Evolutionary conservation across 2,113 vertebrate genomes (phyloP), one percentile per base, ranked within the genome.

Genomic region (Hemibagrus wyckioides): DNA sequence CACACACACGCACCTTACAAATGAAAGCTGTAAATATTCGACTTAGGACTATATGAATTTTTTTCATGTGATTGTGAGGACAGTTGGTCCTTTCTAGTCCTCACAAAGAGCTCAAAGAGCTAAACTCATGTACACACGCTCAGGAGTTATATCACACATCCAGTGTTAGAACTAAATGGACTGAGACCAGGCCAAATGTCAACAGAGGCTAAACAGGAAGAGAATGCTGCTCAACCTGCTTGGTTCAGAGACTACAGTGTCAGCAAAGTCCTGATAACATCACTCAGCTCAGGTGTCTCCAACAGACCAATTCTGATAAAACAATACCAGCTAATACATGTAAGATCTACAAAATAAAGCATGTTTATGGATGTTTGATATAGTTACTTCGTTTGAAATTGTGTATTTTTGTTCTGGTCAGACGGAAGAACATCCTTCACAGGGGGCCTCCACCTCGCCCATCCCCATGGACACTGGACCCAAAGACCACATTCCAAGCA

Each of bases 381-480:
- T 75, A 61, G 25, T 44, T 39, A 4, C 21, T 10, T 80, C 8
- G 5, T 36, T 19, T 48, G 21, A 67, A 48, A 23, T 75, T 30
- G 44, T 36, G n/a, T 61, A 50, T 48, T 52, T 81, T 13, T 52
- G 85, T 85, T 30, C 0, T 11, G 23, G 28, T 73, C 52, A 50
- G 11, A 79, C 28, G 10, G 39, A 80, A 63, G 61, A 57, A 41
- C 36, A 36, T 56, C 65, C 80, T 85, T 67, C 52, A 73, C 59
- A 86, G 39, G 59, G 36, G 80, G 52, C 86, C 71, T 86, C 61
- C 73, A 83, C 61, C 30, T 83, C 63, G 39, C 75, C 63, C 73
- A 85, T 84, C 89, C 69, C 54, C 83, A 84, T 9, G 57, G 81
- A 90, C 85, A 86, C 73, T 84, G 84, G 63, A 88, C 84, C 81